Evolutionary conservation across 1,140 invertebrate species (phyloP), one percentile per base, ranked within the genome.

Genomic region (Armadillidium nasatum): DNA sequence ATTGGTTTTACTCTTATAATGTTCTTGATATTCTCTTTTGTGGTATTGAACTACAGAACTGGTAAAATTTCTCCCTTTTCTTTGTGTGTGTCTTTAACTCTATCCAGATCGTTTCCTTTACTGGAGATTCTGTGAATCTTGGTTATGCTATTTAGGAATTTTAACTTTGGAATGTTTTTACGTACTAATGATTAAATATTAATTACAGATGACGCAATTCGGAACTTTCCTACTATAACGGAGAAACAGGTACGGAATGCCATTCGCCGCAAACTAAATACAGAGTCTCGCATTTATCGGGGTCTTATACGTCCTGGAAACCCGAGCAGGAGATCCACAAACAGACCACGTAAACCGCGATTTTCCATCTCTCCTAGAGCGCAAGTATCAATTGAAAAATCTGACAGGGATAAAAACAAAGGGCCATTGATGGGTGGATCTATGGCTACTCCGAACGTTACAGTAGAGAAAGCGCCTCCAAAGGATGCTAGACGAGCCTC

Each of bases 141-240:
- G 33, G 6, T 33, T 33, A 33, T 33, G 2, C 33, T 33, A 33
- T 33, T 33, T 1, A 33, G 33, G 33, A 33, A 33, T 33, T 33
- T 33, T n/a, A n/a, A n/a, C n/a, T n/a, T 33, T 6, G 33, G 6
- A 33, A 3, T 33, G 33, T 33, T 33, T 33, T 33, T 33, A 1
- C 69, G 1, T 71, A 43, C 13, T 22, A 11, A 22, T 71, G 44
- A 10, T 33, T 15, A 15, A 11, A 19, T 43, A 15, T 44, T 73
- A 23, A 68, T 79, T 44, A 7, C 78, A 80, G 79, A 80, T 80
- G 79, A 80, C 68, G 79, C 79, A n/a, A 80, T 80, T n/a, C 79
- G 79, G 7, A 80, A 80, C 71, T 80, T 80, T 54, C 79, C 79
- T 11, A 75, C 69, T 15, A 80, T 80, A 13, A 76, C 76, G 15